Evolutionary conservation across 2,113 vertebrate genomes (phyloP).

Genomic region (Odontesthes bonariensis): DNA sequence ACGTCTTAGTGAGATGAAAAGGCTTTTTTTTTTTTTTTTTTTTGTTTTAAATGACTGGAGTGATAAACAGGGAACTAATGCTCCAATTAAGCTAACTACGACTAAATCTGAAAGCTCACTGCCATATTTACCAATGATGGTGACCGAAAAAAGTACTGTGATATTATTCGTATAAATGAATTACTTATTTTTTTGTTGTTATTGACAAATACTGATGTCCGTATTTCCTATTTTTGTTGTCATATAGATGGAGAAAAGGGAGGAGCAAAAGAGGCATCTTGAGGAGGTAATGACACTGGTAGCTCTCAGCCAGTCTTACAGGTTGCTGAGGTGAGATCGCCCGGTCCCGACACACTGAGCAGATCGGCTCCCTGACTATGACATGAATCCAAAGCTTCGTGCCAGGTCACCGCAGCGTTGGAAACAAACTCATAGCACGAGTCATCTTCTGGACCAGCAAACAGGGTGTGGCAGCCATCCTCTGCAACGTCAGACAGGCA

Average conservation of each 20-base stretch:
- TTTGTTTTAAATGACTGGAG: no score
- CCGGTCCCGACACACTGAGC: constrained; percentile 83
- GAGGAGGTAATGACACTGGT: no score
- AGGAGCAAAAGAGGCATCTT: background rate
- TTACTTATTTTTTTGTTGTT: no score
- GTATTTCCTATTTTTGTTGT: background rate
- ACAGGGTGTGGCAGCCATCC: constrained; percentile 86
- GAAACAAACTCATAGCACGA: constrained; percentile 93
- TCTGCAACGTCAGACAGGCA: constrained; percentile 78
- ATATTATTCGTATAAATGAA: background rate
- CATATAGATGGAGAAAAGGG: background rate
- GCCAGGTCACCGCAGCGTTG: constrained; percentile 88
- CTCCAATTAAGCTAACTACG: no score
- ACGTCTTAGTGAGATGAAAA: no score
- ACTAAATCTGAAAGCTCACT: no score
- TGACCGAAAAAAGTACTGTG: no score
- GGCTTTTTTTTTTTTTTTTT: no score
- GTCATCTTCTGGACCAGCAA: constrained; percentile 78
- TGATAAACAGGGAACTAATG: background rate
- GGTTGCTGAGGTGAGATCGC: constrained; percentile 78
- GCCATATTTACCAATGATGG: no score
- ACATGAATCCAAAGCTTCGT: constrained; percentile 91
- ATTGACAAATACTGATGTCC: background rate
- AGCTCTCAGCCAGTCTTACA: constrained; percentile 46
- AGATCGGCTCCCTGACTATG: constrained; percentile 92